Evolutionary conservation across 2,113 vertebrate genomes (phyloP).

Genomic region (Gavia stellata): DNA sequence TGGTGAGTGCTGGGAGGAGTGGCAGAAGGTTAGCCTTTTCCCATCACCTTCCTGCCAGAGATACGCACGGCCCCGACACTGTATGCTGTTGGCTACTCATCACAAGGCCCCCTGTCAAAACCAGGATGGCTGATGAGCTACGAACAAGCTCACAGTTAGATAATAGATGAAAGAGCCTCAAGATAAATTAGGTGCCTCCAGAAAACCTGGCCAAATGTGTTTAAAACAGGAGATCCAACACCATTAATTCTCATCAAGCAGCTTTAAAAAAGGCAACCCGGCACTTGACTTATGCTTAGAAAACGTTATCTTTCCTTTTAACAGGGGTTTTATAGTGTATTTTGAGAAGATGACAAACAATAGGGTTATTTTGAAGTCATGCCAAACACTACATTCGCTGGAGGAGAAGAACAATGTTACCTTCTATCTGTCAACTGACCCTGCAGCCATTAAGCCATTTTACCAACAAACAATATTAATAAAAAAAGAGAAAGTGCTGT

Average conservation of each 20-base stretch:
- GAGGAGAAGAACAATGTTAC: slow-evolving; percentile 34
- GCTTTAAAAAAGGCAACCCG: slow-evolving; percentile 66
- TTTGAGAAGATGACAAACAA: slow-evolving; percentile 61
- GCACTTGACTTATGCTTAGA: slow-evolving; percentile 69
- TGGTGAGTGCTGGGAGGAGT: slow-evolving; percentile 43
- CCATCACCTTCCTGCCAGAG: slow-evolving; percentile 71
- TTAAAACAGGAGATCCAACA: slow-evolving; percentile 72
- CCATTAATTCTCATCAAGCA: slow-evolving; percentile 73
- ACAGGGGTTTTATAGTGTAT: slow-evolving; percentile 52
- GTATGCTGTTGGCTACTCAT: slow-evolving; percentile 62
- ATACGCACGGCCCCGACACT: slow-evolving; percentile 30
- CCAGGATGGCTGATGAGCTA: slow-evolving; percentile 72
- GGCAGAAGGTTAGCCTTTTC: slow-evolving; percentile 71
- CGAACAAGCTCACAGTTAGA: slow-evolving; percentile 70
- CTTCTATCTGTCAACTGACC: slow-evolving; percentile 19
- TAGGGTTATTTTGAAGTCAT: slow-evolving; percentile 67
- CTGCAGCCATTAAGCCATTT: slow-evolving; percentile 46
- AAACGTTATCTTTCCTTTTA: slow-evolving; percentile 70
- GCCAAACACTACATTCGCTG: slow-evolving; percentile 35
- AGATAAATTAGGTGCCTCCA: slow-evolving; percentile 78
- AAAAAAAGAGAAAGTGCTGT: slow-evolving; percentile 36
- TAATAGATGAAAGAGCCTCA: slow-evolving; percentile 77
- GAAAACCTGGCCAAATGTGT: slow-evolving; percentile 72
- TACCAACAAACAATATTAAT: slow-evolving; percentile 53
- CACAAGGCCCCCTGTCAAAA: slow-evolving; percentile 73